Percentiles rank a stretch among this genome's conserved stretches.
Conservation (phyloP, 2,113 vertebrate genomes). For the Athene cunicularia region DNA sequence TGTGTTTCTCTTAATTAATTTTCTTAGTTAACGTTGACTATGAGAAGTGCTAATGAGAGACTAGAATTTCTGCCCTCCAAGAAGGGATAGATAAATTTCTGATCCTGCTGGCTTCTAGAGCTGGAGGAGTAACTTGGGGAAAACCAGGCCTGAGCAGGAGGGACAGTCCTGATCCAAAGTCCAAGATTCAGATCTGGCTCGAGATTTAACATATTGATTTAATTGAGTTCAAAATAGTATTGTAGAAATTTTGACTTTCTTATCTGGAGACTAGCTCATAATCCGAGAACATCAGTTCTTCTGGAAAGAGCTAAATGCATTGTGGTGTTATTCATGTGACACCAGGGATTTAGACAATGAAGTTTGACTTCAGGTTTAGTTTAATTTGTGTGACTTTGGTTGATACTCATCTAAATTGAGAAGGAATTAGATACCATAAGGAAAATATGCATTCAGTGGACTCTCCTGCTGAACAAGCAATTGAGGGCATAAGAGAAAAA, state of each 20-base stretch:
- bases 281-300: neutral
- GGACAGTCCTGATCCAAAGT: neutral
- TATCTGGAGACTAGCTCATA: neutral
- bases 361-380: neutral
- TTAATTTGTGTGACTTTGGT: neutral
- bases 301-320: neutral
- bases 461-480: neutral
- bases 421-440: neutral
- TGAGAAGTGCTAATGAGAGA: neutral
- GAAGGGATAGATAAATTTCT: neutral
- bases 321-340: neutral
- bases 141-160: neutral
- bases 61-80: neutral
- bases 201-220: neutral
- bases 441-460: neutral
- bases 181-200: neutral
- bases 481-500: neutral
- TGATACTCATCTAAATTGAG: neutral
- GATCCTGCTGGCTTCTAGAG: neutral
- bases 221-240: neutral
- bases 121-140: neutral
- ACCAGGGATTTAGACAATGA: neutral
- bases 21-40: neutral
- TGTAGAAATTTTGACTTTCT: neutral
- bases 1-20: neutral